Base-by-base conservation (phyloP, 2,797 vertebrate genomes). In the Squalus acanthias region DNA sequence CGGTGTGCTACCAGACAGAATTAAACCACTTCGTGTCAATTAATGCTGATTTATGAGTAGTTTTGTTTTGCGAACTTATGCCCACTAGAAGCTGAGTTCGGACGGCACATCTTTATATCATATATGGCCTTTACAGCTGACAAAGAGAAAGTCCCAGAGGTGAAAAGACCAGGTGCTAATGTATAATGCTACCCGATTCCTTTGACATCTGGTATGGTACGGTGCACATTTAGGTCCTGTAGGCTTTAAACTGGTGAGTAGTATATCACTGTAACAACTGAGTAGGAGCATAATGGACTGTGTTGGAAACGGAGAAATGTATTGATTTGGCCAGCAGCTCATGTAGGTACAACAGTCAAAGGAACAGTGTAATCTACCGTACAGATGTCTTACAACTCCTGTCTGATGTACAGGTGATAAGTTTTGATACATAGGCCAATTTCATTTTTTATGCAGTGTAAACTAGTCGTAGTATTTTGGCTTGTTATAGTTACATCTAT, bases 41-140 rank as follows among this genome's bases (percentile, higher is more conserved):
- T 67, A 50, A 69, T 93, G 17, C 60, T 92, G 89, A 92, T 92
- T 92, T 92, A 65, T 65, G 15, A 65, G 15, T 46, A 92, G 60
- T 39, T 67, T 92, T 92, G n/a, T 65, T 92, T 92, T 65, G 57
- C 67, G 91, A 93, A 93, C n/a, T 67, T 93, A 67, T 22, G 67
- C 33, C 6, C 33, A 67, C 6, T 69, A n/a, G 91, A 46, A 69
- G n/a, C 39, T 93, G 63, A 69, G 63, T 39, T 93, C 91, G 46
- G 39, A 46, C n/a, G 69, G n/a, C 65, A 69, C n/a, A 46, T 24
- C 9, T 39, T 46, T 5, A 93, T 69, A 46, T 67, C n/a, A 65
- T 93, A n/a, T 69, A 69, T 69, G n/a, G 8, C 65, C 39, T 69
- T 46, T 24, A 15, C 65, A 69, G 63, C 91, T 69, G 65, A 9